Evolutionary conservation across 2,113 vertebrate genomes (phyloP).

Genomic region (Herpetotheres cachinnans): DNA sequence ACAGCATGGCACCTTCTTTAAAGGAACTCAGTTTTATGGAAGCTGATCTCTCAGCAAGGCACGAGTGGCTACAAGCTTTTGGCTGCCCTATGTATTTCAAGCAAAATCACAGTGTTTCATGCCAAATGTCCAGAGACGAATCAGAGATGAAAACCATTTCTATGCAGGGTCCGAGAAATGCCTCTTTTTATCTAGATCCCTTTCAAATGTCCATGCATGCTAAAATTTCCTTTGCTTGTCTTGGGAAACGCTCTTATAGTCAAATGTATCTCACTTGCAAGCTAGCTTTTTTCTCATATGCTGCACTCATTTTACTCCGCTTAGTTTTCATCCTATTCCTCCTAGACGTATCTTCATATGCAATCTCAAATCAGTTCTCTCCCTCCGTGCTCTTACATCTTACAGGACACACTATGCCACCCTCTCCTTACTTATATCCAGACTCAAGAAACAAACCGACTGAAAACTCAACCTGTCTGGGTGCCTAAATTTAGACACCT

Average conservation of each 20-base stretch:
- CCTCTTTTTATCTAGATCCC: not conserved
- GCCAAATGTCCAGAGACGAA: not conserved
- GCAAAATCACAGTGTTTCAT: not conserved
- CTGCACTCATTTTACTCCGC: not conserved
- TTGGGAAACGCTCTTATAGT: not conserved
- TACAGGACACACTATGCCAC: not conserved
- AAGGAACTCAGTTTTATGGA: conserved; percentile 62
- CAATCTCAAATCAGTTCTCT: not conserved
- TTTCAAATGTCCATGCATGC: not conserved
- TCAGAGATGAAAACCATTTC: not conserved
- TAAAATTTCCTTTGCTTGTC: not conserved
- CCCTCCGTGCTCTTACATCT: not conserved
- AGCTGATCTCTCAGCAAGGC: conserved; percentile 20
- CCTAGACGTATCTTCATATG: not conserved
- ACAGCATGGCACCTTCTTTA: conserved; percentile 55
- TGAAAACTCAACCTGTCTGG: not conserved
- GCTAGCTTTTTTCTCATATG: not conserved
- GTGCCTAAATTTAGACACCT: not conserved
- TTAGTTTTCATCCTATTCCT: not conserved
- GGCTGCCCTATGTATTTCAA: not conserved
- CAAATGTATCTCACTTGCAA: not conserved
- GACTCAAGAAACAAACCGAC: not conserved
- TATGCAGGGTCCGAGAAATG: not conserved
- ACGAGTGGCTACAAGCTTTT: not conserved
- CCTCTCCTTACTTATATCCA: not conserved